Evolutionary conservation across 2,113 vertebrate species (phyloP).

Genomic region (Heterochromis multidens): DNA sequence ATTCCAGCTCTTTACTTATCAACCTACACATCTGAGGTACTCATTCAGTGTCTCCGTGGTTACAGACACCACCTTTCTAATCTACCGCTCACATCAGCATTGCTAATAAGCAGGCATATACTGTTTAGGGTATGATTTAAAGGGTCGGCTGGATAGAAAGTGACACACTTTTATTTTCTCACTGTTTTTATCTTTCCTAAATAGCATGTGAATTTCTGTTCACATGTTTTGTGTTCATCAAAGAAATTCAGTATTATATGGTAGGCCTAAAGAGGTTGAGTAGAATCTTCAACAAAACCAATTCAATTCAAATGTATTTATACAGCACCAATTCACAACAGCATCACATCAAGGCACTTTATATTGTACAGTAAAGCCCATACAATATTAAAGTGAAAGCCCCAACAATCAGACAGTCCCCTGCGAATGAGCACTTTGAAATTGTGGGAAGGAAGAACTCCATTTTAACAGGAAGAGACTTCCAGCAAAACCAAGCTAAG

Average conservation of each 20-base stretch:
- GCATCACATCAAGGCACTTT: no score
- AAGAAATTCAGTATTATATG: neutral
- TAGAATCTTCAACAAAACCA: neutral
- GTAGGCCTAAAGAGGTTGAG: neutral
- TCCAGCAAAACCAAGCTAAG: no score
- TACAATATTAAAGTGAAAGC: neutral
- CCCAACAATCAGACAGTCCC: neutral
- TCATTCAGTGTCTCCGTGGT: neutral
- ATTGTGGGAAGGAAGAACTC: neutral
- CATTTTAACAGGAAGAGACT: neutral
- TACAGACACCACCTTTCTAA: constrained; percentile 7
- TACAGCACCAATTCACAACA: no score
- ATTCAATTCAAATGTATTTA: no score
- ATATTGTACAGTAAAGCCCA: no score
- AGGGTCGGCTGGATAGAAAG: neutral
- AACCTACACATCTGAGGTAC: constrained; percentile 14
- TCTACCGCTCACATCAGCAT: constrained; percentile 41
- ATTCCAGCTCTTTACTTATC: constrained; percentile 53
- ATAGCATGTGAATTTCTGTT: neutral
- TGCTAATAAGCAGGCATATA: constrained; percentile 27
- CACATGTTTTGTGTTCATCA: neutral
- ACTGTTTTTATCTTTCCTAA: neutral
- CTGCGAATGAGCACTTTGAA: neutral
- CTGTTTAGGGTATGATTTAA: neutral
- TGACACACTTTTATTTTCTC: neutral